Evolutionary conservation across 2,797 vertebrate species (phyloP).

Genomic region (Nothura maculosa): DNA sequence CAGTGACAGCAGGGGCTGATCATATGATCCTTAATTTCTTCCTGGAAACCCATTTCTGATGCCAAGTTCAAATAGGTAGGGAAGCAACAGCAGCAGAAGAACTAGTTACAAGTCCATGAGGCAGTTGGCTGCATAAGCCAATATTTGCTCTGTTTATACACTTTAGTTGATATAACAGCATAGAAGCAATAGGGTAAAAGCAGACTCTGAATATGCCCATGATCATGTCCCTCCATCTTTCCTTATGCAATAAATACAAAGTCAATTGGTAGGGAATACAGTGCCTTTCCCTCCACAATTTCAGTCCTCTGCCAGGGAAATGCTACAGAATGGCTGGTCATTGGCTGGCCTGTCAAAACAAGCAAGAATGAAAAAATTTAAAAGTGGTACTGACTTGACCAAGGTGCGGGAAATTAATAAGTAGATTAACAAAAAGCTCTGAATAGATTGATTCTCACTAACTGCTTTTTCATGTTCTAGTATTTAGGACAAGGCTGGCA

Average conservation of each 20-base stretch:
- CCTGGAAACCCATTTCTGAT: not conserved
- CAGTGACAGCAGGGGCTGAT: fast-evolving
- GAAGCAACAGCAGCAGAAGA: not conserved
- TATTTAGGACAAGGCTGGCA: not conserved
- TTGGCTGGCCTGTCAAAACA: not conserved
- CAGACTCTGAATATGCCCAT: not conserved
- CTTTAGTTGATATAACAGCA: not conserved
- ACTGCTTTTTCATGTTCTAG: not conserved
- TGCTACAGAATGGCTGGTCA: fast-evolving
- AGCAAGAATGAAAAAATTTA: not conserved
- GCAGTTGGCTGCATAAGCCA: not conserved
- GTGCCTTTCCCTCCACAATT: not conserved
- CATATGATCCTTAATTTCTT: not conserved
- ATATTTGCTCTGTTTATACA: not conserved
- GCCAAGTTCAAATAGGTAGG: not conserved
- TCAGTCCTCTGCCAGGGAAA: not conserved
- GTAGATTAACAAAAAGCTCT: not conserved
- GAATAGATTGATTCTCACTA: not conserved
- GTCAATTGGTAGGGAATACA: not conserved
- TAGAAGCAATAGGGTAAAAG: not conserved
- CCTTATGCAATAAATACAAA: not conserved
- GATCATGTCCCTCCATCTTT: not conserved
- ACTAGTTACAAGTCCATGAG: not conserved
- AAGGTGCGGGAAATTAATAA: not conserved
- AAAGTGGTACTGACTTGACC: not conserved